Conservation (phyloP, 2,113 vertebrate species). For the Athene noctua region DNA sequence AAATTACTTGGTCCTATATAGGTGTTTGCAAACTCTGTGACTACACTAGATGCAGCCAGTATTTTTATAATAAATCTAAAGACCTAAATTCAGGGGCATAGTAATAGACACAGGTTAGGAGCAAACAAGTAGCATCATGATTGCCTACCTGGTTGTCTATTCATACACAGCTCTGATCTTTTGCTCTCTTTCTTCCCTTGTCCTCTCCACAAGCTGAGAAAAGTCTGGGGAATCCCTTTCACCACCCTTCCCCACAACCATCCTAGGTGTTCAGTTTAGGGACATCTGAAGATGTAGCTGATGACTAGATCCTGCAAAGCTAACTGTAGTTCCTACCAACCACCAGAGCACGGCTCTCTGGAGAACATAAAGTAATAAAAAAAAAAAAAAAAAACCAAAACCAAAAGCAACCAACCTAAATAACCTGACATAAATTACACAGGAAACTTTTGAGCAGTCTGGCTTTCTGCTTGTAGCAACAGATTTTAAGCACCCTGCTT, state of each 20-base stretch:
- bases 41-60: neutral
- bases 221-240: neutral
- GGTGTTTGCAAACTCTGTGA: neutral
- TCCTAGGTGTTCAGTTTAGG: rapidly evolving
- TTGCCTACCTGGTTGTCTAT: neutral
- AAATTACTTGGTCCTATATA: rapidly evolving
- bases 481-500: neutral
- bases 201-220: neutral
- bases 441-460: slow-evolving; percentile 26
- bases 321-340: neutral
- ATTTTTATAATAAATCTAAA: neutral
- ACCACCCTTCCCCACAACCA: neutral
- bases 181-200: neutral
- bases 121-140: neutral
- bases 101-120: neutral
- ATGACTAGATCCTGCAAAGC: neutral
- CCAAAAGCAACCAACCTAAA: neutral
- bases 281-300: neutral
- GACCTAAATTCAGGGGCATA: neutral
- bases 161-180: neutral
- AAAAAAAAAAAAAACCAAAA: neutral
- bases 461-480: slow-evolving; percentile 29
- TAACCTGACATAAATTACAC: neutral
- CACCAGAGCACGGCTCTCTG: neutral
- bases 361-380: neutral